These are phyloP conservation scores for Xestia xanthographa DNA, from an alignment of 2,888 invertebrate genomes.

Conservation along the genomic window DNA sequence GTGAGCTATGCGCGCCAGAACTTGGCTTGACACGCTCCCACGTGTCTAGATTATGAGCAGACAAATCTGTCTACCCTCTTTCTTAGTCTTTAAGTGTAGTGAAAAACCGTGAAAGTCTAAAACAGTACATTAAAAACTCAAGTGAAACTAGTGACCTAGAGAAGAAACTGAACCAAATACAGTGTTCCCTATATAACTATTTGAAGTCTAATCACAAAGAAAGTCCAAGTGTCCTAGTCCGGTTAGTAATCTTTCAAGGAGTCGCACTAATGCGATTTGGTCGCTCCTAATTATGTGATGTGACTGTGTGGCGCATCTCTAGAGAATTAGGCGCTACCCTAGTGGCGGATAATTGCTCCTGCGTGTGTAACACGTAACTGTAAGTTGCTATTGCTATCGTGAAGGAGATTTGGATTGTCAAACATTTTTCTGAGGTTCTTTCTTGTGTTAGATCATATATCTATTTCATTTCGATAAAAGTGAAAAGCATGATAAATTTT, in stretches of 20 bases:
- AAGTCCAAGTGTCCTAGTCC: slow-evolving; percentile 35
- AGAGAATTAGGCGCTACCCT: slow-evolving; percentile 63
- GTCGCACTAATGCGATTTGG: slow-evolving; percentile 67
- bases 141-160: too few species aligned
- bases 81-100: too few species aligned
- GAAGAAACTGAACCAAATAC: not conserved
- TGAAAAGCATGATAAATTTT: not conserved
- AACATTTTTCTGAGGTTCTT: not conserved
- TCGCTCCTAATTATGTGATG: slow-evolving; percentile 67
- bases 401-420: slow-evolving; percentile 16
- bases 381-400: slow-evolving; percentile 44
- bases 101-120: too few species aligned
- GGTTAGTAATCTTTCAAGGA: slow-evolving; percentile 56
- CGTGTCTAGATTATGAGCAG: too few species aligned
- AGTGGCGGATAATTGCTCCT: slow-evolving; percentile 54
- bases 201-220: slow-evolving; percentile 31
- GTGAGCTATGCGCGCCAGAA: too few species aligned
- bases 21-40: too few species aligned
- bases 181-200: not conserved
- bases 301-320: slow-evolving; percentile 62
- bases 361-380: slow-evolving; percentile 26
- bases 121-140: too few species aligned
- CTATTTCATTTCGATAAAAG: not conserved
- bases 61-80: too few species aligned
- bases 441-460: not conserved